A percentile compares a stretch with the other conserved stretches of the same genome.
Evolutionary conservation across 1,140 invertebrate genomes (phyloP).

Genomic region (Macrocentrus cingulum): DNA sequence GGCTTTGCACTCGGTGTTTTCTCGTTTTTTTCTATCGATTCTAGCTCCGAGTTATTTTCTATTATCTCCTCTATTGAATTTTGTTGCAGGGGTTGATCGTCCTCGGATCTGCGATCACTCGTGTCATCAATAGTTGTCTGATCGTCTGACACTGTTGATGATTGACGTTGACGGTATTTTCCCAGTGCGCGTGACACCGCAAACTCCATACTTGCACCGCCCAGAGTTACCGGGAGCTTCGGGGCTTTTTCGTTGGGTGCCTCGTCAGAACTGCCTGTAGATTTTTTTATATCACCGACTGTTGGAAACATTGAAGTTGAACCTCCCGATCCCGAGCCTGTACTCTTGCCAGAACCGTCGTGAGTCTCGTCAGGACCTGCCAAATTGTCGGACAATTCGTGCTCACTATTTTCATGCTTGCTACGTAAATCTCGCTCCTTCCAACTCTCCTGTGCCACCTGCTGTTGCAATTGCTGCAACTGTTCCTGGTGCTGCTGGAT

Average conservation of each 20-base stretch:
- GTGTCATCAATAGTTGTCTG: constrained; percentile 60
- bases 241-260: constrained; percentile 59
- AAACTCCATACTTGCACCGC: constrained; percentile 75
- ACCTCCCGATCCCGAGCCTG: constrained; percentile 62
- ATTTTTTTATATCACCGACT: constrained; percentile 71
- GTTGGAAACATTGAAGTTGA: constrained; percentile 69
- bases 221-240: constrained; percentile 61
- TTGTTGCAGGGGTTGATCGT: constrained; percentile 31
- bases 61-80: constrained; percentile 46
- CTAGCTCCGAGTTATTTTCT: constrained; percentile 34
- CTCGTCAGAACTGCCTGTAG: constrained; percentile 53
- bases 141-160: constrained; percentile 69
- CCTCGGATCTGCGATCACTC: constrained; percentile 52
- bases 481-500: constrained; percentile 51
- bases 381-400: constrained; percentile 61
- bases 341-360: constrained; percentile 63
- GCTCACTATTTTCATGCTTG: constrained; percentile 41
- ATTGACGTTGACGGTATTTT: constrained; percentile 78
- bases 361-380: constrained; percentile 59
- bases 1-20: constrained; percentile 47
- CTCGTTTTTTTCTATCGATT: constrained; percentile 43
- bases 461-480: constrained; percentile 43
- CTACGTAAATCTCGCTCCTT: constrained; percentile 41
- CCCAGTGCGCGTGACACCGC: constrained; percentile 80
- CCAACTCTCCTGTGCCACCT: constrained; percentile 46